Conservation (phyloP, 1,140 invertebrate species). For the Listronotus bonariensis region DNA sequence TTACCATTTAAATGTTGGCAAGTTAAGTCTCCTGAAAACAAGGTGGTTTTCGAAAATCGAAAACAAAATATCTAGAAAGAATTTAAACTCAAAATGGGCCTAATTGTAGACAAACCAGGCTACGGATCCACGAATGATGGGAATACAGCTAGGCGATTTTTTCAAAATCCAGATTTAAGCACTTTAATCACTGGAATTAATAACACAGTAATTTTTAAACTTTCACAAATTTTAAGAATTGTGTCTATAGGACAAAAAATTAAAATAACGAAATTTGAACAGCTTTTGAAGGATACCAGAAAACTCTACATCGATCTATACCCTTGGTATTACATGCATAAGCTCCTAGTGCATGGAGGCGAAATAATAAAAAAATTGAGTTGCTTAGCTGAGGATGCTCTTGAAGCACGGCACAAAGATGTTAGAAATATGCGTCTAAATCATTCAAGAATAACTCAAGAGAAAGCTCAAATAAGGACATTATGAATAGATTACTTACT, state of each 20-base stretch:
- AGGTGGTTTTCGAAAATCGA: constrained; percentile 8
- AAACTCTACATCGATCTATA: not conserved
- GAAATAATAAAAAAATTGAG: constrained; percentile 50
- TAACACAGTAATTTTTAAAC: constrained; percentile 1
- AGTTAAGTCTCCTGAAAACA: too few relatives aligned
- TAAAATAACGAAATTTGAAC: constrained; percentile 3
- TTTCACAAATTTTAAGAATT: constrained; percentile 10
- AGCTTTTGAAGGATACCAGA: not conserved
- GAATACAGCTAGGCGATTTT: too few relatives aligned
- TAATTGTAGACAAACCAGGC: too few relatives aligned
- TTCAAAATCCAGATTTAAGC: constrained; percentile 48
- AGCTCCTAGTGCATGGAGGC: constrained; percentile 17
- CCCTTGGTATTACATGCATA: constrained; percentile 15
- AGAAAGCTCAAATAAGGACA: too few relatives aligned
- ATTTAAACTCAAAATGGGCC: constrained; percentile 39
- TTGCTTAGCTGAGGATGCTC: constrained; percentile 48
- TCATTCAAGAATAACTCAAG: too few relatives aligned
- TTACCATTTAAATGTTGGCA: too few relatives aligned
- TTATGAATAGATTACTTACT: too few relatives aligned
- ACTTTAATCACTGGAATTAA: constrained; percentile 39
- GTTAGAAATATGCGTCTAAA: constrained; percentile 38
- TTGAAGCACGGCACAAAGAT: constrained; percentile 49
- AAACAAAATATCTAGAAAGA: constrained; percentile 19
- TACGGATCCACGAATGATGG: too few relatives aligned
- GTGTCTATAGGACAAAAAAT: not conserved